phyloP scores from a whole-genome alignment of 2,797 vertebrate species.

The Sebastolobus alascanus region DNA sequence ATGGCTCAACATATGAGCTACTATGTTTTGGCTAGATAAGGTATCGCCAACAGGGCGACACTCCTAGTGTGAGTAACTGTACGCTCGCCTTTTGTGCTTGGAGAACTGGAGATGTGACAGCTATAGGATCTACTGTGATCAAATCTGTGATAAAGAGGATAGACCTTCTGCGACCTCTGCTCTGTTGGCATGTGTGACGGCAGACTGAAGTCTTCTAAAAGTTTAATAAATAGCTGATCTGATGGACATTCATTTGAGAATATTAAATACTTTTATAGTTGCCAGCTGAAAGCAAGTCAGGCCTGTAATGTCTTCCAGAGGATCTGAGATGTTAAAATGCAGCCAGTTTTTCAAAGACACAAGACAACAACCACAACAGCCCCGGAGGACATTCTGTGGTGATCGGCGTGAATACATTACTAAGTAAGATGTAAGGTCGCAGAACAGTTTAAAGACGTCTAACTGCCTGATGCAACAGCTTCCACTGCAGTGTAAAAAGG shows the following conservation, averaged over 20 bases:
- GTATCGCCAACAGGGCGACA: slow-evolving; percentile 42
- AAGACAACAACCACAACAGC: slow-evolving; percentile 47
- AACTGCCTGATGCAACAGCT: slow-evolving; percentile 54
- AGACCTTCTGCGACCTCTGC: slow-evolving; percentile 3
- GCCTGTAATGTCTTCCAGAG: slow-evolving; percentile 21
- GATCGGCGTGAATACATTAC: slow-evolving; percentile 21
- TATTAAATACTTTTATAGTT: not conserved
- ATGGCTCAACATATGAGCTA: slow-evolving; percentile 53
- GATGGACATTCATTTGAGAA: not conserved
- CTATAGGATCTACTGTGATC: slow-evolving; percentile 45
- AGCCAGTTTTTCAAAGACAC: slow-evolving; percentile 46
- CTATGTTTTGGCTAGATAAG: slow-evolving; percentile 48
- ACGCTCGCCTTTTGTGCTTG: slow-evolving; percentile 43
- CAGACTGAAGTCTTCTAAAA: not conserved
- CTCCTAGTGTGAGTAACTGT: slow-evolving; percentile 50
- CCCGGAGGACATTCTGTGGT: slow-evolving; percentile 45
- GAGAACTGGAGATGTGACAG: slow-evolving; percentile 52
- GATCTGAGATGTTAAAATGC: slow-evolving; percentile 23
- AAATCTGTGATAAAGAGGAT: slow-evolving; percentile 45
- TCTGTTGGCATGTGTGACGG: not conserved
- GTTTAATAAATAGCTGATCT: slow-evolving; percentile 2
- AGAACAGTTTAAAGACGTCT: slow-evolving; percentile 23
- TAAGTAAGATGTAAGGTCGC: slow-evolving; percentile 12
- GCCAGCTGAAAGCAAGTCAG: not conserved
- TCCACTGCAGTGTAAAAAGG: slow-evolving; percentile 17